Evolutionary conservation across 2,797 vertebrate genomes (phyloP), one percentile per base, ranked within the genome.

Genomic region (Takifugu rubripes): DNA sequence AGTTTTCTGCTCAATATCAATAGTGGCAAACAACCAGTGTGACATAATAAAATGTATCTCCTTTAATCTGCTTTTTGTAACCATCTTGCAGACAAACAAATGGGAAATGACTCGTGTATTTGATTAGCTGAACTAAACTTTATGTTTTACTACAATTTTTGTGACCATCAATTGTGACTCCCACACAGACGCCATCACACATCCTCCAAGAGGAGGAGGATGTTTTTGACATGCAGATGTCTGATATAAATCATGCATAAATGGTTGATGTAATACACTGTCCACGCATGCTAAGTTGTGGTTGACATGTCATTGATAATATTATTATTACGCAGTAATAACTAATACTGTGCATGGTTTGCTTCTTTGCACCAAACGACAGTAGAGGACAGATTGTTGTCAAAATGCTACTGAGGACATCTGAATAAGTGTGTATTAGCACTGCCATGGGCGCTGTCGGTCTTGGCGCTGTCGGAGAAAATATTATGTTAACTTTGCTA

Each of bases 291-390:
- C 17, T 64, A 5, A 43, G 45, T 27, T 17, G 36, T 14, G 36
- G 10, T 57, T 5, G 17, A 11, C 10, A 12, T 59, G 52, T 46
- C 44, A 51, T 49, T 36, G 42, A 53, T 27, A 65, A 21, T 64
- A 52, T 78, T 75, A 74, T 51, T 71, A 59, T 43, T 27, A 63
- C 54, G 68, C 56, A 63, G 59, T 68, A 33, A 40, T 10, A 40
- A 40, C 36, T 40, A 40, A 12, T 40, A 69, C 42, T 64, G 54
- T 65, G 61, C 56, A 71, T 64, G 50, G 14, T 68, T 65, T 77
- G 66, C 73, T 78, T 61, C 31, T 74, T 81, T 86, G 75, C 74
- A 80, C 76, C 60, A 56, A 61, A 66, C 59, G 60, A 49, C 52
- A 66, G 64, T 78, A 59, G 67, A 54, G 5, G 64, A 24, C 56